A percentile compares a stretch with the other conserved stretches of the same genome.
phyloP scores from a whole-genome alignment of 2,888 invertebrate genomes.

The Melanargia galathea region DNA sequence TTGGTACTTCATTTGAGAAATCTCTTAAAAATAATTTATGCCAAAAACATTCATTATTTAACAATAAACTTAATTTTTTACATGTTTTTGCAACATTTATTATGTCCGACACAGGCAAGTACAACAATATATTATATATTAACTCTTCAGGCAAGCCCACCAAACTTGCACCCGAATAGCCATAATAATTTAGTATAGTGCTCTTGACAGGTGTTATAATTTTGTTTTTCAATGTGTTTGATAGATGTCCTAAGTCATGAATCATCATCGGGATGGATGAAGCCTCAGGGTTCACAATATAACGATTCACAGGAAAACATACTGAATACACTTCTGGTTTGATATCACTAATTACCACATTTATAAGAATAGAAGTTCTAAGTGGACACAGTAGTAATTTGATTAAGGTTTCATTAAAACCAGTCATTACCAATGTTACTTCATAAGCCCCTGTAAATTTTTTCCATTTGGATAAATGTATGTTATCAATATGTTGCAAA shows the following conservation, averaged over 20 bases:
- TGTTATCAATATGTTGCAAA: conserved; percentile 45
- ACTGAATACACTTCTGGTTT: conserved; percentile 67
- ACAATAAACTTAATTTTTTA: conserved; percentile 53
- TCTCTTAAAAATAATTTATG: conserved; percentile 64
- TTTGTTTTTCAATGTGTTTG: conserved; percentile 77
- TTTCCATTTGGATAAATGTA: conserved; percentile 56
- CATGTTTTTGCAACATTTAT: conserved; percentile 62
- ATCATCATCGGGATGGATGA: conserved; percentile 66
- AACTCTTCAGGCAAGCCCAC: conserved; percentile 73
- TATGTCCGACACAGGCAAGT: conserved; percentile 56
- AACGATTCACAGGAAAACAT: conserved; percentile 66
- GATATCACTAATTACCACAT: conserved; percentile 59
- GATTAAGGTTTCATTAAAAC: conserved; percentile 54
- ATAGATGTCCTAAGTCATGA: conserved; percentile 71
- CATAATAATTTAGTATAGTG: conserved; percentile 73
- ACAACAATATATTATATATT: conserved; percentile 57
- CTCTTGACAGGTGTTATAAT: conserved; percentile 80
- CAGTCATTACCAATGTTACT: conserved; percentile 56
- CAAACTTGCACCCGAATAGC: conserved; percentile 73
- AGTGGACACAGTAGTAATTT: conserved; percentile 66
- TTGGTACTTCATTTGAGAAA: conserved; percentile 46
- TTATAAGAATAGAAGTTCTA: conserved; percentile 61
- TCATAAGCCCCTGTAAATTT: conserved; percentile 55
- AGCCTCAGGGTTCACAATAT: conserved; percentile 64
- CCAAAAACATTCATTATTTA: conserved; percentile 64